Evolutionary conservation across 2,888 invertebrate genomes (phyloP), one percentile per base, ranked within the genome.

Genomic region (Horisme vitalbata): DNA sequence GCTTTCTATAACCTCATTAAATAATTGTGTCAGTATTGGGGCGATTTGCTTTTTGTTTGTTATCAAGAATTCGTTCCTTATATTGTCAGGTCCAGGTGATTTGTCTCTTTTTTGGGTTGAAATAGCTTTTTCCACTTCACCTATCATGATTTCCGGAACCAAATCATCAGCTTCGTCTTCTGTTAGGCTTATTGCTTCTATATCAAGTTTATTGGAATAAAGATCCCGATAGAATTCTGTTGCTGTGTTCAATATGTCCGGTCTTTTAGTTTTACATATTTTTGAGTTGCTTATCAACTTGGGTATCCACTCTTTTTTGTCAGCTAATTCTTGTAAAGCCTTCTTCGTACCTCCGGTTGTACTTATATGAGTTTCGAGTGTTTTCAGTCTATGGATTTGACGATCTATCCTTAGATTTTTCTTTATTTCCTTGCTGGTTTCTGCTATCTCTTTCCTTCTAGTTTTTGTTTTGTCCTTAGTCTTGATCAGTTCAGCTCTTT

Each of bases 251-350:
- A 14, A 21, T 10, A 43, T 14, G 1, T 34, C 30, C 10, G 3
- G 3, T 10, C 23, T 4, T 14, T 15, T 43, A 2, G 30, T 43
- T 10, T n/a, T 18, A 10, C 4, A 11, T 24, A 32, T 26, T 9
- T 12, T 2, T 5, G 21, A 27, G 2, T 14, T 27, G 13, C 26
- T 10, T 27, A 26, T 38, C 1, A 45, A 3, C 3, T 27, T 39
- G 3, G 30, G 12, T 23, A 45, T 45, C 45, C 45, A 45, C 9
- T 28, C 39, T 34, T 24, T 15, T 4, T n/a, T 34, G 6, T 33
- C 21, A 14, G 12, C 8, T 9, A 38, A 10, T 27, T 38, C 13
- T 23, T 34, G 23, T 10, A 24, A 7, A 21, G 38, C 38, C 8
- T 34, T 34, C 18, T 32, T 36, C 5, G 13, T 26, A 3, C 44